phyloP scores from a whole-genome alignment of 2,888 invertebrate genomes.

The Hedya salicella region DNA sequence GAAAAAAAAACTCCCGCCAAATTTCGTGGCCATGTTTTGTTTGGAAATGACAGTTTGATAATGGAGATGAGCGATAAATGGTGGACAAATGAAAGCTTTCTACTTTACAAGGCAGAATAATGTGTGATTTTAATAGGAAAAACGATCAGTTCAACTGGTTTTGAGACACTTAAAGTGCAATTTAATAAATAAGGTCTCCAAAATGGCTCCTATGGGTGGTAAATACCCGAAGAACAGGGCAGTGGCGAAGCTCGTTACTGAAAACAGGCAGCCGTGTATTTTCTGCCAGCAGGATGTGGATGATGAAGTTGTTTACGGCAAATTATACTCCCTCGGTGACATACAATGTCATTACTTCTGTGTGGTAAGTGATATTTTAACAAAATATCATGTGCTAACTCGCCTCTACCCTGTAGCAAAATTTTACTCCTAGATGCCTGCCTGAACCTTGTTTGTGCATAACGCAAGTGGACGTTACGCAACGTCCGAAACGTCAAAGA shows the following conservation, averaged over 20 bases:
- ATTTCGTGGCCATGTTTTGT: slow-evolving; percentile 44
- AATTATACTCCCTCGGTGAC: slow-evolving; percentile 81
- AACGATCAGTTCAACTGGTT: not conserved
- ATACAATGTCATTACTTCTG: slow-evolving; percentile 90
- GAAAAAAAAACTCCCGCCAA: slow-evolving; percentile 36
- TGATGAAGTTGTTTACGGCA: slow-evolving; percentile 84
- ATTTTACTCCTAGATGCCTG: too few species aligned
- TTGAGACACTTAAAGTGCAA: not conserved
- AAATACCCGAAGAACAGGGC: slow-evolving; percentile 51
- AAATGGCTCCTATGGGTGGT: slow-evolving; percentile 47
- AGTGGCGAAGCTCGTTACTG: slow-evolving; percentile 65
- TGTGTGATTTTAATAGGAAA: not conserved
- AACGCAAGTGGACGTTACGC: too few species aligned
- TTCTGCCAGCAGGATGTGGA: slow-evolving; percentile 82
- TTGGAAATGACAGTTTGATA: slow-evolving; percentile 36
- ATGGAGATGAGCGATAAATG: not conserved
- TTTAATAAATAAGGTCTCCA: not conserved
- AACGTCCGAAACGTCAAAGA: too few species aligned
- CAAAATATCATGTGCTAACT: not conserved
- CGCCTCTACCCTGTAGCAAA: not conserved
- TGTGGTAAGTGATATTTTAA: slow-evolving; percentile 83
- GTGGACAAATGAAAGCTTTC: slow-evolving; percentile 3
- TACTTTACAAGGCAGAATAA: not conserved
- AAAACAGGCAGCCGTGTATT: slow-evolving; percentile 71
- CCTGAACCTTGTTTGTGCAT: too few species aligned